These are phyloP conservation scores for Pantelozetes paolii DNA, from an alignment of 2,888 invertebrate species.

Conservation along the genomic window DNA sequence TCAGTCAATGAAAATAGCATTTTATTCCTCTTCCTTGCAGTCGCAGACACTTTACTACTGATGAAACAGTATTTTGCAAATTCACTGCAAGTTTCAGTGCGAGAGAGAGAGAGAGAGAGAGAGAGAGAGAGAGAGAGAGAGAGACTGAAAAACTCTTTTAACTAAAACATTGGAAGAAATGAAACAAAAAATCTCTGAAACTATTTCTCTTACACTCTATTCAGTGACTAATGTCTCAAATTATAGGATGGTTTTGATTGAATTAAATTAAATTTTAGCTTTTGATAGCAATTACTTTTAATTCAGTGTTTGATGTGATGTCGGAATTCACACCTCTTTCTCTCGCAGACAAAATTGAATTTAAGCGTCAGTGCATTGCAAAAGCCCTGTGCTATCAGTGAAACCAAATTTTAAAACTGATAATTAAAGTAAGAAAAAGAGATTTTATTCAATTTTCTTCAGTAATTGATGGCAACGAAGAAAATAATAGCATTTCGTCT, in stretches of 20 bases:
- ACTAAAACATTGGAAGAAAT: too few relatives aligned
- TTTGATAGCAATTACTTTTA: slow-evolving; percentile 15
- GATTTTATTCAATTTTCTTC: slow-evolving; percentile 16
- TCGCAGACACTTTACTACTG: too few relatives aligned
- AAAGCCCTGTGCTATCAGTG: background rate
- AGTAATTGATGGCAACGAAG: slow-evolving; percentile 18
- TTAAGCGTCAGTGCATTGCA: slow-evolving; percentile 1
- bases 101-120: too few relatives aligned
- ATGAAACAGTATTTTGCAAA: too few relatives aligned
- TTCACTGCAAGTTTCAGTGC: too few relatives aligned
- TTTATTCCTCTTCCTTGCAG: too few relatives aligned
- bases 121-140: too few relatives aligned
- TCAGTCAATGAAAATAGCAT: too few relatives aligned
- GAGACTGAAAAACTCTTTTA: too few relatives aligned
- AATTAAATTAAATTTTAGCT: background rate
- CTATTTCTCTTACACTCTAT: background rate
- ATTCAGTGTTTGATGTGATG: background rate
- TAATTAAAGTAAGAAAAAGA: background rate
- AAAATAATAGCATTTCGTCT: slow-evolving; percentile 17
- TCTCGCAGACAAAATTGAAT: background rate
- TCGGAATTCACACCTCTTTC: slow-evolving; percentile 16
- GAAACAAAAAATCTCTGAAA: background rate
- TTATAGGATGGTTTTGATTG: slow-evolving; percentile 17
- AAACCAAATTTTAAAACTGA: slow-evolving; percentile 8
- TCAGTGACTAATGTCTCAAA: background rate